phyloP scores from a whole-genome alignment of 1,140 invertebrate genomes.

The Palaemon carinicauda region DNA sequence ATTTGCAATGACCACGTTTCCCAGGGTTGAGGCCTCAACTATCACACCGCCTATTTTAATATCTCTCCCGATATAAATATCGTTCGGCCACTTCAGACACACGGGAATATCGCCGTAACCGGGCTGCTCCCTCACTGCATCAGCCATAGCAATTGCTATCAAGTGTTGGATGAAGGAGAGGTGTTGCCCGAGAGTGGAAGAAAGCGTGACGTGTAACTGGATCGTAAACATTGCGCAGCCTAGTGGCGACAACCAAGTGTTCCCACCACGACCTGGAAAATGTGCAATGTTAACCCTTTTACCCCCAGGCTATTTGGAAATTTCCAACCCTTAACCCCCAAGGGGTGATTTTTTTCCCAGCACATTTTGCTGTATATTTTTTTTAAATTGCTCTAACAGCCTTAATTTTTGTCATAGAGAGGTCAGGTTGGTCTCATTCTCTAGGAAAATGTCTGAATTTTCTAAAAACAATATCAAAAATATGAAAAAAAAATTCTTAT shows the following conservation, averaged over 20 bases:
- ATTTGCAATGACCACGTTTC: slow-evolving; percentile 66
- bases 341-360: too few species aligned
- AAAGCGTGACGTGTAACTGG: slow-evolving; percentile 77
- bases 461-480: too few species aligned
- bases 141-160: slow-evolving; percentile 80
- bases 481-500: too few species aligned
- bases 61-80: slow-evolving; percentile 81
- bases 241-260: slow-evolving; percentile 87
- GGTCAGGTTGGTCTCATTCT: too few species aligned
- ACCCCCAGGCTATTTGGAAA: too few species aligned
- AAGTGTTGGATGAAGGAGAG: slow-evolving; percentile 88
- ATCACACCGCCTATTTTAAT: slow-evolving; percentile 90
- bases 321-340: too few species aligned
- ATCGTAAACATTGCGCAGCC: slow-evolving; percentile 92
- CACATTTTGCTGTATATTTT: too few species aligned
- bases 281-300: too few species aligned
- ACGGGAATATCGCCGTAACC: slow-evolving; percentile 70
- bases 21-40: slow-evolving; percentile 74
- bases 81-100: slow-evolving; percentile 95
- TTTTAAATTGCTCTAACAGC: too few species aligned
- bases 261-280: slow-evolving; percentile 76
- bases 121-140: slow-evolving; percentile 75
- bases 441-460: too few species aligned
- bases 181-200: slow-evolving; percentile 74
- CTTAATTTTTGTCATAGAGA: too few species aligned